Conservation (phyloP, 53 echinoderm and acorn worm genomes). For the Apostichopus leukothele region DNA sequence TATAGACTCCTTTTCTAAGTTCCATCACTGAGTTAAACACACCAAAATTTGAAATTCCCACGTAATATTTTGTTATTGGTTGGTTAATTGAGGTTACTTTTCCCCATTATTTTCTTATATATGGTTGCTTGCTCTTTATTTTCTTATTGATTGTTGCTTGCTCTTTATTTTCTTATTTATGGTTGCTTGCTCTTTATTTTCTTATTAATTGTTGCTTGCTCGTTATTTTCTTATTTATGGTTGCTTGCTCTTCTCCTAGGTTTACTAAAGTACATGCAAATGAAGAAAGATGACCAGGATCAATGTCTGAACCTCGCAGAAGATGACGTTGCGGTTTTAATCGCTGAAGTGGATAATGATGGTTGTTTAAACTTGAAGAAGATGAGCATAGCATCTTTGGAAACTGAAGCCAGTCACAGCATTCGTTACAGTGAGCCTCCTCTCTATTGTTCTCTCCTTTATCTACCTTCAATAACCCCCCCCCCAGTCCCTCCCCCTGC, state of each 20-base stretch:
- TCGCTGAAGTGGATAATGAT: constrained; percentile 20
- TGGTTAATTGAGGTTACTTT: no score
- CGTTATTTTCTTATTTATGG: not conserved
- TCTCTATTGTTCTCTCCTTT: no score
- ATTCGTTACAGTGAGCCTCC: constrained; percentile 3
- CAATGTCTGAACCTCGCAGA: not conserved
- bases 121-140: not conserved
- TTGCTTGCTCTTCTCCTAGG: constrained; percentile 14
- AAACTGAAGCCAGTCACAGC: not conserved
- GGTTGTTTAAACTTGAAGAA: not conserved
- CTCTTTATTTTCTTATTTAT: not conserved
- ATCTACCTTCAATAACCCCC: no score
- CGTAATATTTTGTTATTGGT: no score
- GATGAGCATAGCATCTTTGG: not conserved
- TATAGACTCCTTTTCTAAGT: no score
- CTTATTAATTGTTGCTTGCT: no score
- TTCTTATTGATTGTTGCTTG: no score
- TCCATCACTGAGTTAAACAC: no score
- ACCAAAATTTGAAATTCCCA: no score
- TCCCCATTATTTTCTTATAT: not conserved
- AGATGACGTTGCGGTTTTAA: not conserved
- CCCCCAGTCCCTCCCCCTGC: no score
- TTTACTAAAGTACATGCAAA: constrained; percentile 5
- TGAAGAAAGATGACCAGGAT: constrained; percentile 14
- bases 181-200: not conserved